Evolutionary conservation across 2,113 vertebrate genomes (phyloP).

Genomic region (Lycaon pictus): DNA sequence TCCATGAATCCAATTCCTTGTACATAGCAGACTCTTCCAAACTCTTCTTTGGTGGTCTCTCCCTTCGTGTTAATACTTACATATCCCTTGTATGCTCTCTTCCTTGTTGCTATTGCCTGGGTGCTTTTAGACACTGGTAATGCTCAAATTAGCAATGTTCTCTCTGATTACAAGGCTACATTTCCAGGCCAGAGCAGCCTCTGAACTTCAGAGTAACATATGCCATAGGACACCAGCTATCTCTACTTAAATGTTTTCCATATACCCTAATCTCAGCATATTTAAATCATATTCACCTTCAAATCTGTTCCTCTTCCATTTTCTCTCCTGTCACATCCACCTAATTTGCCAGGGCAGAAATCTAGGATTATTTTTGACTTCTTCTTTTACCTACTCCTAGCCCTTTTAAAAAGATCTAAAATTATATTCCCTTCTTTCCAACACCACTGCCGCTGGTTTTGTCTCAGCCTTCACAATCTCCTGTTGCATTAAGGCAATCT

Average conservation of each 20-base stretch:
- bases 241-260: background rate
- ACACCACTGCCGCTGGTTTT: background rate
- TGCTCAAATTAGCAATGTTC: background rate
- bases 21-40: background rate
- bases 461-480: background rate
- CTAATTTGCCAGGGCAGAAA: background rate
- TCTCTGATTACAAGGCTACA: background rate
- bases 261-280: background rate
- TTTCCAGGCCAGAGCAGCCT: background rate
- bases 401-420: background rate
- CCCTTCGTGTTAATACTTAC: background rate
- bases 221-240: background rate
- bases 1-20: background rate
- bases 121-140: background rate
- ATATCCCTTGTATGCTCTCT: background rate
- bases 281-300: background rate
- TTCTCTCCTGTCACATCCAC: background rate
- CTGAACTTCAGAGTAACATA: background rate
- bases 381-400: background rate
- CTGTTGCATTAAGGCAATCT: background rate
- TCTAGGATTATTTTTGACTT: background rate
- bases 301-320: background rate
- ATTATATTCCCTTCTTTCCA: background rate
- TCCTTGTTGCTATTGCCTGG: background rate
- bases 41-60: background rate